Evolutionary conservation across 2,797 vertebrate species (phyloP).

Genomic region (Calcarius lapponicus): DNA sequence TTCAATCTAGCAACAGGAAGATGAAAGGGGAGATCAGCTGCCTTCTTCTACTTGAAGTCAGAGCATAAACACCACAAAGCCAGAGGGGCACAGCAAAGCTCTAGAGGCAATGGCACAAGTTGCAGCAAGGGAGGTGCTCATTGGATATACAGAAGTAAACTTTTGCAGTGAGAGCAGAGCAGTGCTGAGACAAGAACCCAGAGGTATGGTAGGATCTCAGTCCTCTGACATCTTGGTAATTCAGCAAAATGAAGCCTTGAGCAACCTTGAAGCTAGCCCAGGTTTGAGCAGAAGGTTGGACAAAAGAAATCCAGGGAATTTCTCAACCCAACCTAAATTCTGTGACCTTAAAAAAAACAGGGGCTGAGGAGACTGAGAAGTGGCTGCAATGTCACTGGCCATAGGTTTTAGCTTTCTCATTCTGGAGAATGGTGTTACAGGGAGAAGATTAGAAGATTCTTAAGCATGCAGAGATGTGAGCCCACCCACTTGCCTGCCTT

Average conservation of each 20-base stretch:
- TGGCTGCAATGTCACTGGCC: not conserved
- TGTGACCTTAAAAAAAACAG: not conserved
- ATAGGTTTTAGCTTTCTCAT: not conserved
- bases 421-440: not conserved
- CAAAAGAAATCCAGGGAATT: not conserved
- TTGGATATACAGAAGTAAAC: not conserved
- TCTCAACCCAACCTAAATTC: not conserved
- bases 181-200: not conserved
- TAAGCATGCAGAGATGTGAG: fast-evolving
- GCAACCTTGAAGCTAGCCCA: not conserved
- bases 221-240: not conserved
- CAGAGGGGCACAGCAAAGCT: not conserved
- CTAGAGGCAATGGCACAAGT: not conserved
- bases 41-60: not conserved
- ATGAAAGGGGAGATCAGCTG: not conserved
- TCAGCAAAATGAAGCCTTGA: not conserved
- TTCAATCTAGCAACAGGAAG: not conserved
- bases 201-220: not conserved
- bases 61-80: not conserved
- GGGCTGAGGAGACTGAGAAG: not conserved
- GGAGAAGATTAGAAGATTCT: not conserved
- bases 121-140: not conserved
- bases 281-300: not conserved
- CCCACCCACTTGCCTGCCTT: not conserved
- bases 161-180: not conserved